These are phyloP conservation scores for Pseudotriccus pelzelni DNA, from an alignment of 2,797 vertebrate species.

Conservation along the genomic window DNA sequence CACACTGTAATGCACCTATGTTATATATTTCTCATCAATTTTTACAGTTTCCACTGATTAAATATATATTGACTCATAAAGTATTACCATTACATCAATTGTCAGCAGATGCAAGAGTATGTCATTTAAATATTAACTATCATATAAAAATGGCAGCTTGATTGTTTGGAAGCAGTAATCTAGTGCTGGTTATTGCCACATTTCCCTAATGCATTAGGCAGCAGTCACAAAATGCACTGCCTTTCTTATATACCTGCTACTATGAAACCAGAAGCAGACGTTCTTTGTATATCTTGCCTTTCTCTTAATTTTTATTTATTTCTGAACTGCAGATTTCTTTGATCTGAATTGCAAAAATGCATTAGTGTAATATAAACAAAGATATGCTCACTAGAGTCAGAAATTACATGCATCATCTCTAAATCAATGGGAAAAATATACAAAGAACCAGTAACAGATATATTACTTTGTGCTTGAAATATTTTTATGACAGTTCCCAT, in stretches of 20 bases:
- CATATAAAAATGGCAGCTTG: constrained; percentile 94
- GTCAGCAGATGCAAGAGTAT: constrained; percentile 85
- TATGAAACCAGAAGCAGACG: constrained; percentile 24
- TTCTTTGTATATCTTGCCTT: constrained; percentile 47
- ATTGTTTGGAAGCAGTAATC: constrained; percentile 88
- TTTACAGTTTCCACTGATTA: constrained; percentile 90
- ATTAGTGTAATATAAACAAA: constrained; percentile 50
- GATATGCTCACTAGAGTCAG: constrained; percentile 43
- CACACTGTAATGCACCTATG: constrained; percentile 56
- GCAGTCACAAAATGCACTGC: constrained; percentile 51
- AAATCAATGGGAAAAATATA: constrained; percentile 47
- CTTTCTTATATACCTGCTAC: constrained; percentile 33
- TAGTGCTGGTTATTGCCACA: constrained; percentile 71
- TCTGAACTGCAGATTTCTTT: constrained; percentile 35
- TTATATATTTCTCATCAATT: constrained; percentile 86
- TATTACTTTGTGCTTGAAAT: constrained; percentile 37
- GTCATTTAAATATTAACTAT: constrained; percentile 94
- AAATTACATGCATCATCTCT: constrained; percentile 54
- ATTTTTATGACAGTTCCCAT: constrained; percentile 32
- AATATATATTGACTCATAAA: constrained; percentile 95
- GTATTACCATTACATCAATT: constrained; percentile 88
- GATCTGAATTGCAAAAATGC: constrained; percentile 57
- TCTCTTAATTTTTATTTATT: constrained; percentile 65
- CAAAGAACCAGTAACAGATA: constrained; percentile 24
- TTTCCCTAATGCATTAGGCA: constrained; percentile 73